phyloP scores from a whole-genome alignment of 2,797 vertebrate species.

The Champsocephalus gunnari region DNA sequence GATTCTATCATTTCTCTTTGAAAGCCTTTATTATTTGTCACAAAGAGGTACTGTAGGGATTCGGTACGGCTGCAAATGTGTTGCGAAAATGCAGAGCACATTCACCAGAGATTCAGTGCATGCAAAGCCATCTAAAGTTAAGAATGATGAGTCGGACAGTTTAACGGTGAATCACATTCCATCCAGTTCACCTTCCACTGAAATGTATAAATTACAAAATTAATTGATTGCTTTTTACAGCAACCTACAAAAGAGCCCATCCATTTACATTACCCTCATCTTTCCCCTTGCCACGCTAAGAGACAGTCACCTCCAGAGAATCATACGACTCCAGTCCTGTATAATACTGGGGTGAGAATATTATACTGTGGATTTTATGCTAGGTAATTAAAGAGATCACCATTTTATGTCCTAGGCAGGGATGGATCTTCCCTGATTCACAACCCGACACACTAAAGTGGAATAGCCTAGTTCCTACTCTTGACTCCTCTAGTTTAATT shows the following conservation, averaged over 20 bases:
- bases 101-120: constrained; percentile 11
- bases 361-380: constrained; percentile 79
- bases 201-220: constrained; percentile 77
- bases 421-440: constrained; percentile 72
- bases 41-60: background rate
- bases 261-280: constrained; percentile 72
- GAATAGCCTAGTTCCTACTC: constrained; percentile 64
- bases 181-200: constrained; percentile 69
- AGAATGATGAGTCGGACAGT: constrained; percentile 65
- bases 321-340: constrained; percentile 70
- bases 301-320: constrained; percentile 76
- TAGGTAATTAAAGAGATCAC: constrained; percentile 76
- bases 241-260: constrained; percentile 67
- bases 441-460: constrained; percentile 65
- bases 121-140: constrained; percentile 39
- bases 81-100: constrained; percentile 16
- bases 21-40: constrained; percentile 14
- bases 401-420: constrained; percentile 76
- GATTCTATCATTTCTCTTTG: constrained; percentile 1
- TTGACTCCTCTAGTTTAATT: constrained; percentile 69
- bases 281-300: constrained; percentile 54
- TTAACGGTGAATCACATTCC: constrained; percentile 69
- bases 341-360: constrained; percentile 69
- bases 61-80: background rate
- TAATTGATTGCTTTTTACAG: constrained; percentile 77